These are phyloP conservation scores for Euzophera pinguis DNA, from an alignment of 2,888 invertebrate genomes.

Conservation along the genomic window DNA sequence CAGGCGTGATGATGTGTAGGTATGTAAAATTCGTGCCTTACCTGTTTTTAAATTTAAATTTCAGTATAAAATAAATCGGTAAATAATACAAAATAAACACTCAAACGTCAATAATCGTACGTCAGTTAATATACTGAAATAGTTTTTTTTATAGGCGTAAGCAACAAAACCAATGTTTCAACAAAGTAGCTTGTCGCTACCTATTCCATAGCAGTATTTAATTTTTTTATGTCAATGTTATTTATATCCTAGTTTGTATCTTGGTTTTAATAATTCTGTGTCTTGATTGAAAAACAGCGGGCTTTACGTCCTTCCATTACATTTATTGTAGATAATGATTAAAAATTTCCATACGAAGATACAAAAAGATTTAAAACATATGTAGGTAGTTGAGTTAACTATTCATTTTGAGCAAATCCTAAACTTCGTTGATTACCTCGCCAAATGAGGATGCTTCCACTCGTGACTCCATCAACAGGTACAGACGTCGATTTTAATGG, in stretches of 20 bases:
- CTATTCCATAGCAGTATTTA: too few species aligned
- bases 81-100: not conserved
- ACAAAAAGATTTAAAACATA: too few species aligned
- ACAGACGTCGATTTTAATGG: slow-evolving; percentile 44
- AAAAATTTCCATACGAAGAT: too few species aligned
- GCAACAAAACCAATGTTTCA: not conserved
- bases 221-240: too few species aligned
- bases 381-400: too few species aligned
- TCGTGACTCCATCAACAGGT: slow-evolving; percentile 39
- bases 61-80: not conserved
- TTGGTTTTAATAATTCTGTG: too few species aligned
- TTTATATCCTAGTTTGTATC: too few species aligned
- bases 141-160: not conserved
- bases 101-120: not conserved
- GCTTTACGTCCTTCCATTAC: too few species aligned
- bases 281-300: too few species aligned
- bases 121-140: not conserved
- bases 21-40: not conserved
- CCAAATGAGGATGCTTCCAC: slow-evolving; percentile 8
- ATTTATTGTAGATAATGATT: too few species aligned
- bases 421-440: not conserved
- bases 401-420: not conserved
- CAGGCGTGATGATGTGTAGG: too few species aligned
- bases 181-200: too few species aligned
- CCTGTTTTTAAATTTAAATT: not conserved